Conservation (phyloP, 2,888 invertebrate species). For the Pyrrhia umbra region DNA sequence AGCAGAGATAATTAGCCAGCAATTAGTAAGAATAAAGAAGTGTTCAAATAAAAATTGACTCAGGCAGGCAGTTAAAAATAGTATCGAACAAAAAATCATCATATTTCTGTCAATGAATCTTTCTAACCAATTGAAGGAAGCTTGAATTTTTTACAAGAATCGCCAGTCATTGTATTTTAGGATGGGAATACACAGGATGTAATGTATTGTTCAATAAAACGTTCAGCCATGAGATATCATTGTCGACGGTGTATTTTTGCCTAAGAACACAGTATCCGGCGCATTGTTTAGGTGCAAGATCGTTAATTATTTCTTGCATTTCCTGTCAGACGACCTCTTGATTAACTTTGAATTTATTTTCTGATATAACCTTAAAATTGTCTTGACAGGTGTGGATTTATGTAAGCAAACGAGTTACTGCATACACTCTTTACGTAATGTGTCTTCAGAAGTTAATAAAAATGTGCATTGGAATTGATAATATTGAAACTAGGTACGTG, state of each 20-base stretch:
- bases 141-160: constrained; percentile 33
- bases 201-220: constrained; percentile 70
- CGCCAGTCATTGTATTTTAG: constrained; percentile 42
- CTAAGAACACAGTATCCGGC: constrained; percentile 64
- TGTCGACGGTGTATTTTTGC: constrained; percentile 62
- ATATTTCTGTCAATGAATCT: constrained; percentile 23
- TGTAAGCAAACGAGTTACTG: not conserved
- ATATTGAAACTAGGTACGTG: too few species aligned
- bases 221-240: constrained; percentile 72
- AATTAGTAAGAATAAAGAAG: too few species aligned
- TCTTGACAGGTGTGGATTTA: constrained; percentile 7
- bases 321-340: constrained; percentile 53
- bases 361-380: constrained; percentile 20
- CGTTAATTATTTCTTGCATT: constrained; percentile 55
- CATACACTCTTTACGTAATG: not conserved
- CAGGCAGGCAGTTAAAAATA: not conserved
- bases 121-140: constrained; percentile 16
- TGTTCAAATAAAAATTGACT: too few species aligned
- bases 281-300: constrained; percentile 63
- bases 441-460: not conserved
- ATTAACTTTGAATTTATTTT: constrained; percentile 37
- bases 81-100: not conserved
- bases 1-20: too few species aligned
- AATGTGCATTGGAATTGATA: too few species aligned
- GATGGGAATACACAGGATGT: constrained; percentile 65